phyloP scores from a whole-genome alignment of 2,113 vertebrate species.

The Melanerpes formicivorus region DNA sequence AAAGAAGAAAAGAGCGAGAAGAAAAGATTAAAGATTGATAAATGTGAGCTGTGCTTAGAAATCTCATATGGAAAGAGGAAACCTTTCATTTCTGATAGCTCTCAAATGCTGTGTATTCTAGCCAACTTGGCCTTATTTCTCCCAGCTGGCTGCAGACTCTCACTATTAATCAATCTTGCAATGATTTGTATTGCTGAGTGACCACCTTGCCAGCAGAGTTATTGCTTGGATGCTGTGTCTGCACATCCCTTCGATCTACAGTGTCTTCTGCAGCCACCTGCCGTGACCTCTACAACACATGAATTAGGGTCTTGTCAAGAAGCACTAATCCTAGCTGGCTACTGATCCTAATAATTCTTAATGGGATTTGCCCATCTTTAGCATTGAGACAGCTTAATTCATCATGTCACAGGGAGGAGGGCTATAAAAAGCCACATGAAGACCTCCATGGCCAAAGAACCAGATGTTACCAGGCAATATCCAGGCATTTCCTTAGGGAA shows the following conservation, averaged over 20 bases:
- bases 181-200: background rate
- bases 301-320: background rate
- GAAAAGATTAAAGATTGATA: background rate
- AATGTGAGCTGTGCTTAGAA: background rate
- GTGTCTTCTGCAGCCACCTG: background rate
- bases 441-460: background rate
- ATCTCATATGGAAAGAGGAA: background rate
- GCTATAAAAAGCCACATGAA: background rate
- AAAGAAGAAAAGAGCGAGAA: too few relatives aligned
- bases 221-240: background rate
- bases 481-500: background rate
- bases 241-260: background rate
- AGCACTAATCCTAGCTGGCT: slow-evolving; percentile 45
- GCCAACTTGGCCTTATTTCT: background rate
- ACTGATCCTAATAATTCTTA: slow-evolving; percentile 34
- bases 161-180: background rate
- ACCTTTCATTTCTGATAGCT: background rate
- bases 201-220: background rate
- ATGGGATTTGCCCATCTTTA: slow-evolving; percentile 55
- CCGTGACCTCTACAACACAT: background rate
- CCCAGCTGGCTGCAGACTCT: background rate
- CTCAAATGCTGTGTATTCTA: background rate
- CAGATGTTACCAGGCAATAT: background rate
- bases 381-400: slow-evolving; percentile 26
- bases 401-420: background rate